Percentiles rank a stretch among this genome's conserved stretches.
Conservation (phyloP, 2,113 vertebrate genomes). For the Sisor rabdophorus region DNA sequence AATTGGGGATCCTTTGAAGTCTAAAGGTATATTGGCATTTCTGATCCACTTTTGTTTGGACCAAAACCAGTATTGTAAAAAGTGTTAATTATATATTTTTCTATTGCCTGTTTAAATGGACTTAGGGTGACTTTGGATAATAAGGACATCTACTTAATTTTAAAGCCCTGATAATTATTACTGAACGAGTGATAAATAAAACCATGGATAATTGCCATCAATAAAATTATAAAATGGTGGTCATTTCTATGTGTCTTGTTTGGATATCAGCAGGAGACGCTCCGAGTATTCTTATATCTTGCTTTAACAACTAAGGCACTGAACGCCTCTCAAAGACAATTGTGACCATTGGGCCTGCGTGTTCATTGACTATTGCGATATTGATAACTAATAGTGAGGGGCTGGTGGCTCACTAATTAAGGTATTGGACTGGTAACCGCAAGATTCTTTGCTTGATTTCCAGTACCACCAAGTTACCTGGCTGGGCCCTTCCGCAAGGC, state of each 20-base stretch:
- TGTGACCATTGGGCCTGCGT: too few relatives aligned
- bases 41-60: constrained; percentile 99
- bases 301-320: neutral
- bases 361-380: too few relatives aligned
- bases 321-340: too few relatives aligned
- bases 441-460: too few relatives aligned
- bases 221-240: constrained; percentile 83
- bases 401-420: too few relatives aligned
- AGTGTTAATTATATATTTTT: constrained; percentile 99
- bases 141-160: constrained; percentile 99
- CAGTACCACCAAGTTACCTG: too few relatives aligned
- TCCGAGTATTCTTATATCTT: too few relatives aligned
- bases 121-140: constrained; percentile 99
- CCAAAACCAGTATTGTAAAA: constrained; percentile 99
- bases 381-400: too few relatives aligned
- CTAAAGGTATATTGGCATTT: constrained; percentile 99
- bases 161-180: constrained; percentile 99
- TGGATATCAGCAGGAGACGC: neutral
- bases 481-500: too few relatives aligned
- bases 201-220: constrained; percentile 99
- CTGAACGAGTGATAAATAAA: constrained; percentile 98
- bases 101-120: constrained; percentile 99
- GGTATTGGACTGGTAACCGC: too few relatives aligned
- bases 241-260: neutral
- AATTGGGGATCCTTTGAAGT: constrained; percentile 99